Evolutionary conservation across 2,113 vertebrate genomes (phyloP).

Genomic region (Megaceryle maxima): DNA sequence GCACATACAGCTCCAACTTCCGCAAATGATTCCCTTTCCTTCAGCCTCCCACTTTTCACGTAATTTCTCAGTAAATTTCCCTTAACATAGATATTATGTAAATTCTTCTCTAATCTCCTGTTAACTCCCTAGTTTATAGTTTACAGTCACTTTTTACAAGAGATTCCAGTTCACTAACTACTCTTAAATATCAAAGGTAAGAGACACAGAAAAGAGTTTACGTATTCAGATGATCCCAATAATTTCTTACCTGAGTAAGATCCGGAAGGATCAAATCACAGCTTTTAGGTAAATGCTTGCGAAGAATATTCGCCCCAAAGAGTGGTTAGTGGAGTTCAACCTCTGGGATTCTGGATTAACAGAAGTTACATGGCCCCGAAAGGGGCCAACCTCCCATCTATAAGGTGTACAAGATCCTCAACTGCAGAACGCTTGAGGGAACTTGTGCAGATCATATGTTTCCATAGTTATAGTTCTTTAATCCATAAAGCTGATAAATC

Average conservation of each 20-base stretch:
- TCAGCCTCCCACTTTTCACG: neutral
- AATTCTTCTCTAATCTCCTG: neutral
- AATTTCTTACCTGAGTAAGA: neutral
- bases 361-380: neutral
- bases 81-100: neutral
- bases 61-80: slow-evolving; percentile 18
- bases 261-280: neutral
- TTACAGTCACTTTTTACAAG: neutral
- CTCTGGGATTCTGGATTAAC: neutral
- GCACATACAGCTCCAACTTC: neutral
- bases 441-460: neutral
- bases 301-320: neutral
- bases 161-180: neutral
- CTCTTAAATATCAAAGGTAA: slow-evolving; percentile 1
- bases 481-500: neutral
- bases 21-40: neutral
- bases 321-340: neutral
- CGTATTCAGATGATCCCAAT: neutral
- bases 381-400: neutral
- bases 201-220: neutral
- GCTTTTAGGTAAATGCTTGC: slow-evolving; percentile 1
- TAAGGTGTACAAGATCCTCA: neutral
- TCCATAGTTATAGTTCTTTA: neutral
- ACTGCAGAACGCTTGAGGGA: neutral
- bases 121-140: neutral